Evolutionary conservation across 2,888 invertebrate genomes (phyloP), one percentile per base, ranked within the genome.

Genomic region (Xiphydria camelus): DNA sequence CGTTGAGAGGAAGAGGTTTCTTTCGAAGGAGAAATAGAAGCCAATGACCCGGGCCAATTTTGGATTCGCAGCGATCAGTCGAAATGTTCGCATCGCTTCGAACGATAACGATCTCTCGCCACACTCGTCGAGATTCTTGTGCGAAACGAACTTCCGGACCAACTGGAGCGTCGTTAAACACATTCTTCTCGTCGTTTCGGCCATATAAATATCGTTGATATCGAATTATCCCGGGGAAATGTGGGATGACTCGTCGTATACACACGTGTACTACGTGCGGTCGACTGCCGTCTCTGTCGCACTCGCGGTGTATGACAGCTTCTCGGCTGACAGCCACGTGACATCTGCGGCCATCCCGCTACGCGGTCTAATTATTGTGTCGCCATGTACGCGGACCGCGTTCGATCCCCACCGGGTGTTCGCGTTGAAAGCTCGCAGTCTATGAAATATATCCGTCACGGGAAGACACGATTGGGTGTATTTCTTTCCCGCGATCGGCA

Each of bases 361-460:
- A 58, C 65, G 68, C 67, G 70, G n/a, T 73, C 69, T 73, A 73
- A 73, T 74, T 74, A 71, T 70, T 66, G 61, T 61, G n/a, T 58
- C 57, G 53, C 59, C 60, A 52, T 54, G 58, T 59, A 54, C 54
- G 50, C 52, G 51, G 48, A 29, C 19, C 21, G 10, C 31, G 35
- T 37, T 36, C 21, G 7, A 29, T 32, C n/a, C 29, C 36, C 31
- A 40, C 26, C 20, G 14, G 19, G 14, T 15, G 15, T 35, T n/a
- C n/a, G n/a, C n/a, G n/a, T n/a, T n/a, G n/a, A n/a, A n/a, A n/a
- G n/a, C n/a, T n/a, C n/a, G n/a, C n/a, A n/a, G n/a, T n/a, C n/a
- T n/a, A n/a, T n/a, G n/a, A n/a, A n/a, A n/a, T n/a, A n/a, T n/a
- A n/a, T n/a, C n/a, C n/a, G n/a, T n/a, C n/a, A n/a, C n/a, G n/a